A percentile compares a stretch with the other conserved stretches of the same genome.
Conservation (phyloP, 2,888 invertebrate genomes). For the Malthinus flaveolus region DNA sequence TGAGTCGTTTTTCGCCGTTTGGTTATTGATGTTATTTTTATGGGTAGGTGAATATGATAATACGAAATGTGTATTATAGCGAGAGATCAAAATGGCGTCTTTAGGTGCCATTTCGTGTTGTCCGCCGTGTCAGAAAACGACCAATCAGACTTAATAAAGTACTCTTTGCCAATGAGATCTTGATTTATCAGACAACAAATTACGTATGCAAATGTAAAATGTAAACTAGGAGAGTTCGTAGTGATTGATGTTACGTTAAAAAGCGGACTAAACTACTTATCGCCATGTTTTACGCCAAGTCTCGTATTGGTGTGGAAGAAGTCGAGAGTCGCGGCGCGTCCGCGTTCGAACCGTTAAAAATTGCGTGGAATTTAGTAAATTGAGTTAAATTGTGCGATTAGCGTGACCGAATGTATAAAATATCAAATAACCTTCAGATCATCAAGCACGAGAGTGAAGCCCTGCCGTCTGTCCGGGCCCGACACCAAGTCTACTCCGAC, state of each 20-base stretch:
- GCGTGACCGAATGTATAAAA: constrained; percentile 20
- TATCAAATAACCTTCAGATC: constrained; percentile 29
- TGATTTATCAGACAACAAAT: constrained; percentile 37
- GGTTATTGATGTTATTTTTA: not conserved
- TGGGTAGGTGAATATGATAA: not conserved
- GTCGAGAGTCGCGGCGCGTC: constrained; percentile 9
- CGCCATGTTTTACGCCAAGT: constrained; percentile 35
- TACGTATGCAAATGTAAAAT: constrained; percentile 37
- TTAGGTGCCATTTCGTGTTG: constrained; percentile 37
- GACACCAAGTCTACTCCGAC: constrained; percentile 44
- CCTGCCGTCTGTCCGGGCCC: constrained; percentile 37
- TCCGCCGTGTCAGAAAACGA: constrained; percentile 19
- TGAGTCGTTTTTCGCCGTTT: not conserved
- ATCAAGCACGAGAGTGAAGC: constrained; percentile 35
- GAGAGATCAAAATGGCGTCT: constrained; percentile 36
- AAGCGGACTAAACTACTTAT: constrained; percentile 40
- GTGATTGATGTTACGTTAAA: constrained; percentile 35
- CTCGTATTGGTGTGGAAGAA: constrained; percentile 33
- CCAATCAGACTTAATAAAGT: constrained; percentile 36
- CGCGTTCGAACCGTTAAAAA: constrained; percentile 13
- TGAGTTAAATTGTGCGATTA: constrained; percentile 26
- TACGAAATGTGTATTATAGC: no score
- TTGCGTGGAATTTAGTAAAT: constrained; percentile 29
- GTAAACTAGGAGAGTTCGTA: constrained; percentile 15
- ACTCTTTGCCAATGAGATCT: constrained; percentile 37